phyloP scores from a whole-genome alignment of 2,888 invertebrate genomes.

The Acanthosepion pharaonis region DNA sequence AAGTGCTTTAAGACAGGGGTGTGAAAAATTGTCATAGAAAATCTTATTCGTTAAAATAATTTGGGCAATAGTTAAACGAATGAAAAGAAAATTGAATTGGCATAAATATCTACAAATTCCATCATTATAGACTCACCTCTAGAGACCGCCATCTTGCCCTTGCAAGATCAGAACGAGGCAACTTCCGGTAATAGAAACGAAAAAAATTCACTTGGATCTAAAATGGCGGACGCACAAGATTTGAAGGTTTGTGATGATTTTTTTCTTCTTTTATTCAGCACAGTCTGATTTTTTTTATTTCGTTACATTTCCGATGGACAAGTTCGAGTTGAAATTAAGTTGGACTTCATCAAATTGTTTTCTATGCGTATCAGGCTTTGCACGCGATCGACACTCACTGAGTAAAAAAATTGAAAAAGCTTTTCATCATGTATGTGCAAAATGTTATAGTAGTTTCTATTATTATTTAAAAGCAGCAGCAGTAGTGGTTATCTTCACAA shows the following conservation, averaged over 20 bases:
- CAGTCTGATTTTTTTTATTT: background rate
- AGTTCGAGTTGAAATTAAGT: background rate
- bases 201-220: slow-evolving; percentile 44
- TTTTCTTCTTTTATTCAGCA: background rate
- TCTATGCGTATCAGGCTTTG: background rate
- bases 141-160: slow-evolving; percentile 44
- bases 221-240: slow-evolving; percentile 45
- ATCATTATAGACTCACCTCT: slow-evolving; percentile 38
- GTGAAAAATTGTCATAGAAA: background rate
- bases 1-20: background rate
- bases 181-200: slow-evolving; percentile 40
- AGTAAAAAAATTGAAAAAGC: background rate
- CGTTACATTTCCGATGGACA: background rate
- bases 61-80: background rate
- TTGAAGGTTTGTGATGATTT: slow-evolving; percentile 47
- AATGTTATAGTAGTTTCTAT: slow-evolving; percentile 11
- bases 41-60: background rate
- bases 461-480: slow-evolving; percentile 9
- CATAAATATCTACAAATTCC: background rate
- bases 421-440: background rate
- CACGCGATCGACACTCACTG: background rate
- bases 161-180: slow-evolving; percentile 40
- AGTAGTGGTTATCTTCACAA: background rate
- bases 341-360: background rate
- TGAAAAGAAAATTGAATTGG: background rate